Conservation (phyloP, 2,113 vertebrate genomes). For the Oenanthe melanoleuca region DNA sequence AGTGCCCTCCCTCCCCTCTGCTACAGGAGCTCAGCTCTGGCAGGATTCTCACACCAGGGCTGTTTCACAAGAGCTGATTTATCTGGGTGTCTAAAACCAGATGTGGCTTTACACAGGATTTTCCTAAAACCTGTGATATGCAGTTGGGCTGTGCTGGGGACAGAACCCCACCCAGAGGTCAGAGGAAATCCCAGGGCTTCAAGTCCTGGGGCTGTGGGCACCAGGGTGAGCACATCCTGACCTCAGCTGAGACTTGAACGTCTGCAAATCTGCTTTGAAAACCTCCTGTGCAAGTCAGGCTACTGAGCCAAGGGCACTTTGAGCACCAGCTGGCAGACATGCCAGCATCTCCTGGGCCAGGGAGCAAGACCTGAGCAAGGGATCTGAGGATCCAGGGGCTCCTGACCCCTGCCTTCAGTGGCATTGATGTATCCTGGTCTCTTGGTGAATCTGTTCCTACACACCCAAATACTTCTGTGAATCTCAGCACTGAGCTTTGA, state of each 20-base stretch:
- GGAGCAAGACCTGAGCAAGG: background rate
- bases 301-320: background rate
- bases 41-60: background rate
- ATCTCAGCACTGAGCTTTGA: background rate
- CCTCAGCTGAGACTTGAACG: background rate
- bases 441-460: background rate
- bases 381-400: background rate
- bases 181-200: background rate
- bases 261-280: background rate
- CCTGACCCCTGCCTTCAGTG: background rate
- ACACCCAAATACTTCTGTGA: background rate
- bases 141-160: background rate
- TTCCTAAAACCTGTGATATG: background rate
- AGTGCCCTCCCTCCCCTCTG: background rate
- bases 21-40: background rate
- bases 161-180: background rate
- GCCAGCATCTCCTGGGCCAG: background rate
- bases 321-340: background rate
- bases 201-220: background rate
- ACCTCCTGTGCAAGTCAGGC: background rate
- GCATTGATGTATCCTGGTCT: background rate
- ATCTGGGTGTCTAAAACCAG: background rate
- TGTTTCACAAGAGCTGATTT: background rate
- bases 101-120: background rate
- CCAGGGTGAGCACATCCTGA: rapidly evolving